Base-by-base conservation (phyloP, 2,888 invertebrate species). In the Drosophila algonquin region DNA sequence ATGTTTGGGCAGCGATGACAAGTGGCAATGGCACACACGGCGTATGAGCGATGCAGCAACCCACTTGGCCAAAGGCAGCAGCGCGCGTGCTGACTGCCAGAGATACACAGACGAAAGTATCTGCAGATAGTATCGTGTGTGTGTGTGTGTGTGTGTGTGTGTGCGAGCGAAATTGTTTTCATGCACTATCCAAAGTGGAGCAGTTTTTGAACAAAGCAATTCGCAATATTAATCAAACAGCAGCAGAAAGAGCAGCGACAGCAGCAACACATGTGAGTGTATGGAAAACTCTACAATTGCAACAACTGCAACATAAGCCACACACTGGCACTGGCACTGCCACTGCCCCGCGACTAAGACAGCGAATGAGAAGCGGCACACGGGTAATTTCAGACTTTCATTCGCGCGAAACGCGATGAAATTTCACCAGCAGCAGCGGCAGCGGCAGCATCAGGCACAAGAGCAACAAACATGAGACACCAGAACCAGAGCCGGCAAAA, bases 121-220 rank as follows among this genome's bases (percentile, higher is more conserved):
- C 69, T 72, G 50, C 71, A 56, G 72, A 67, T 70, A 51, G 60
- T 50, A 69, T 55, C 58, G 16, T 69, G 53, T 61, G 45, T 62
- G 46, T 18, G 45, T 54, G 56, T 54, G 12, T 61, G 16, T 69
- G 53, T 61, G 47, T 59, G 46, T 18, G 45, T 57, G 56, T 54
- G n/a, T 48, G 54, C 58, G 73, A 80, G 87, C 89, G 87, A 86
- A 86, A 86, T 89, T 81, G 87, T 84, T 87, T 87, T 84, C 82
- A 87, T 86, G 87, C 65, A 79, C 80, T 18, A 52, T 73, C 80
- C 87, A 87, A 89, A 89, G 89, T 89, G 81, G 88, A 89, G 88
- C 88, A 89, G 88, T 89, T 87, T 88, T 90, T 83, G 85, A 85
- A 90, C 88, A 88, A 90, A 90, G 86, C 90, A 85, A 90, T 87